Evolutionary conservation across 2,797 vertebrate genomes (phyloP), one percentile per base, ranked within the genome.

Genomic region (Sebastes flavidus): DNA sequence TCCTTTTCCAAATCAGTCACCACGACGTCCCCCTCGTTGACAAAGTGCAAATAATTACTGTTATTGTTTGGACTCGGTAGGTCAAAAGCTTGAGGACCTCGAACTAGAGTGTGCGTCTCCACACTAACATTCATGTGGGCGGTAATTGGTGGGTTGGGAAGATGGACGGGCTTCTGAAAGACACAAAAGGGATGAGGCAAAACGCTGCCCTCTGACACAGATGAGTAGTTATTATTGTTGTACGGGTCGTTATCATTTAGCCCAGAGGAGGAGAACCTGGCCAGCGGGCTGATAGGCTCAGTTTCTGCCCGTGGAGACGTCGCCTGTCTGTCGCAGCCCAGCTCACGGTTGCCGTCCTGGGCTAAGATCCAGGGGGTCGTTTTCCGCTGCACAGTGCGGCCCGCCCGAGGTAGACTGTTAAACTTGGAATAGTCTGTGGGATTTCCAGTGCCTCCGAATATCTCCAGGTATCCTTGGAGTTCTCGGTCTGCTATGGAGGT

Each of bases 391-490:
- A 93, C 88, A 56, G 92, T 65, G n/a, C 95, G 94, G 56, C 96
- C 92, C 22, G 96, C 88, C 66, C 96, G 95, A 49, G 98, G 98
- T 70, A 99, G 94, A 91, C 97, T 99, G 94, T 97, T 97, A 78
- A 96, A 99, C 89, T 96, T 97, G 84, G 91, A 92, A 78, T 74
- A 96, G 94, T 91, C 97, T 22, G 1, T 54, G 65, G 42, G 87
- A 76, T 88, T 91, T 42, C 91, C 94, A 1, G 87, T 20, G 25
- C 85, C 89, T 27, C 93, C 91, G 0, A 95, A 93, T 1, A 95
- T 76, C 94, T 98, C 97, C 68, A 98, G 94, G 92, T 97, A 98
- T 73, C 96, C 96, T 72, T 96, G 95, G 72, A 99, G 95, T 77
- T 97, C 97, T 2, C 95, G 93, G 78, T 98, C 97, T 0, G 97